phyloP scores from a whole-genome alignment of 1,140 invertebrate species.

The Belonocnema kinseyi region DNA sequence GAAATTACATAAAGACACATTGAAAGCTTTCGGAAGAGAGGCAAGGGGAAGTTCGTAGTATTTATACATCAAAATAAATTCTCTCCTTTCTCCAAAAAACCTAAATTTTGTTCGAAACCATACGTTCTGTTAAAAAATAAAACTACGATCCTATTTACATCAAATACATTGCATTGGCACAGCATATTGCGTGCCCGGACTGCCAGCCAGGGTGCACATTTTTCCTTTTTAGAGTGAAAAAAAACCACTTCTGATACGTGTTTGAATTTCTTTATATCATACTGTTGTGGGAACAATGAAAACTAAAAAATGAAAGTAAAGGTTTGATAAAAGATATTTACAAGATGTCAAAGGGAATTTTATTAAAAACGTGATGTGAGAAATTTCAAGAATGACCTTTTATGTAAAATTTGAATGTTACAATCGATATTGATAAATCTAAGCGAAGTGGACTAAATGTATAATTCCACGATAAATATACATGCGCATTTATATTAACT shows the following conservation, averaged over 20 bases:
- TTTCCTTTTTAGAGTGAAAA: background rate
- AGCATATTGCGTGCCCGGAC: slow-evolving; percentile 57
- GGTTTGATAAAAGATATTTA: slow-evolving; percentile 5
- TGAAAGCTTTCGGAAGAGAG: slow-evolving; percentile 29
- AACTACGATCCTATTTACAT: slow-evolving; percentile 59
- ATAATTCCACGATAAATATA: background rate
- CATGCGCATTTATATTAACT: slow-evolving; percentile 40
- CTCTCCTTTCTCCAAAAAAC: slow-evolving; percentile 13
- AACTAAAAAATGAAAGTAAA: no score
- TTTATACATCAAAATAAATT: slow-evolving; percentile 30
- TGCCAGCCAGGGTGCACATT: slow-evolving; percentile 42
- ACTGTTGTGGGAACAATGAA: no score
- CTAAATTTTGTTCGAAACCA: background rate
- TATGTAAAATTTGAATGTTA: slow-evolving; percentile 25
- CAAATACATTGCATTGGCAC: slow-evolving; percentile 49
- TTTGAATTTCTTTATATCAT: background rate
- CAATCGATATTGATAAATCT: slow-evolving; percentile 33
- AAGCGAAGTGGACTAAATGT: slow-evolving; percentile 15
- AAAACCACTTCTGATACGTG: background rate
- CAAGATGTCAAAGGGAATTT: slow-evolving; percentile 14
- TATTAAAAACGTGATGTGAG: slow-evolving; percentile 11
- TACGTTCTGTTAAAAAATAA: slow-evolving; percentile 21
- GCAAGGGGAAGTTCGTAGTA: slow-evolving; percentile 12
- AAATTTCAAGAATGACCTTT: slow-evolving; percentile 12
- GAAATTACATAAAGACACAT: slow-evolving; percentile 28